phyloP scores from a whole-genome alignment of 2,888 invertebrate genomes.

The Parnassius smintheus region DNA sequence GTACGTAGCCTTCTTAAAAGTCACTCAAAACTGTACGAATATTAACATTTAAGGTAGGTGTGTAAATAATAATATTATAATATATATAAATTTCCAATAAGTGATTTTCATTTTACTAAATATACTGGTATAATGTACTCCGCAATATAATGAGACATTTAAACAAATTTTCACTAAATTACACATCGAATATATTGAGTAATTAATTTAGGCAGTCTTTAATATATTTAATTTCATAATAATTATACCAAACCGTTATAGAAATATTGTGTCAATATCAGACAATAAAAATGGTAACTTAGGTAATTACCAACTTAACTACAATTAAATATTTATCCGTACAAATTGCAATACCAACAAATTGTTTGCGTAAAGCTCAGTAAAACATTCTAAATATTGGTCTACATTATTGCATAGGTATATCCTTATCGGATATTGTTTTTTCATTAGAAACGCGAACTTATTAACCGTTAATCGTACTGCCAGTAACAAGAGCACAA shows the following conservation, averaged over 20 bases:
- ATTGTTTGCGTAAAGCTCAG: constrained; percentile 71
- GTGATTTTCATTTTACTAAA: constrained; percentile 26
- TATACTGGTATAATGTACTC: constrained; percentile 31
- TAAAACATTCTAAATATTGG: constrained; percentile 79
- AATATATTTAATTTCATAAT: constrained; percentile 71
- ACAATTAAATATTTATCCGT: constrained; percentile 58
- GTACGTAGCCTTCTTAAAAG: constrained; percentile 58
- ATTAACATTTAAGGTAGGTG: constrained; percentile 33
- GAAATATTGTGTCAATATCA: constrained; percentile 67
- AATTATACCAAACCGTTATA: constrained; percentile 62
- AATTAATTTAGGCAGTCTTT: constrained; percentile 80
- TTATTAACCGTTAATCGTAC: constrained; percentile 56
- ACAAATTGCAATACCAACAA: constrained; percentile 71
- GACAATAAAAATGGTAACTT: constrained; percentile 71
- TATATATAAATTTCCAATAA: constrained; percentile 28
- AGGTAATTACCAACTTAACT: constrained; percentile 63
- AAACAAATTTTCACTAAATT: constrained; percentile 60
- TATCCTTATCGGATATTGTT: constrained; percentile 37
- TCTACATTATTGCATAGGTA: constrained; percentile 76
- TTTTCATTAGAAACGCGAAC: constrained; percentile 46
- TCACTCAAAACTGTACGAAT: constrained; percentile 31
- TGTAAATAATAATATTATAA: constrained; percentile 27
- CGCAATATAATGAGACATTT: constrained; percentile 44
- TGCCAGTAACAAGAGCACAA: constrained; percentile 24
- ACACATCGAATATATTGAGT: constrained; percentile 68